Conservation (phyloP, 2,113 vertebrate species). For the Grammomys dolichurus region DNA sequence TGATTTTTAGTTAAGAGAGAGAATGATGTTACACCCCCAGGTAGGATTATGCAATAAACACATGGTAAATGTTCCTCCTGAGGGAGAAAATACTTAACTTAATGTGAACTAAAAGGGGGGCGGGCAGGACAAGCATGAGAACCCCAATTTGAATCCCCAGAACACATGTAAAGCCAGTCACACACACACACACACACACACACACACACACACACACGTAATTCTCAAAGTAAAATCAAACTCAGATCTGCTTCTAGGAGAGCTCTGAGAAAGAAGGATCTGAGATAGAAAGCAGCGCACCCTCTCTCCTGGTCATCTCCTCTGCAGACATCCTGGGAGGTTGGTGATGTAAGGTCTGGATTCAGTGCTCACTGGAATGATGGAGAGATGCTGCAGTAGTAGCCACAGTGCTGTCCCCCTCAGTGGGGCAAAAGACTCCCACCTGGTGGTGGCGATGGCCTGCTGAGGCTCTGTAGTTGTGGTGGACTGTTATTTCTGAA, state of each 20-base stretch:
- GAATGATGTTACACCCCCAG: conserved; percentile 5
- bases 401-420: not conserved
- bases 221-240: conserved; percentile 34
- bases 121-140: not conserved
- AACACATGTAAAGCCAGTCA: not conserved
- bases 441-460: rapidly evolving
- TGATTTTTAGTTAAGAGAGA: conserved; percentile 7
- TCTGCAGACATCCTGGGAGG: not conserved
- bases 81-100: not conserved
- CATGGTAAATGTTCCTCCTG: not conserved
- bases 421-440: not conserved
- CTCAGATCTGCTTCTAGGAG: conserved; percentile 32
- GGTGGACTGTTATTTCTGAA: not conserved
- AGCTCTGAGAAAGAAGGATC: not conserved
- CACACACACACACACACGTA: not conserved
- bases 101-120: not conserved
- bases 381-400: not conserved
- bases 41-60: conserved; percentile 28
- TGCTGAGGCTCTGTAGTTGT: not conserved
- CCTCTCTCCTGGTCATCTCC: not conserved
- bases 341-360: not conserved
- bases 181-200: not conserved
- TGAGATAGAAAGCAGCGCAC: rapidly evolving
- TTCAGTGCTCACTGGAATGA: not conserved
- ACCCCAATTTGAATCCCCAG: not conserved